These are phyloP conservation scores for Nibea coibor DNA, from an alignment of 2,113 vertebrate genomes.

Conservation along the genomic window DNA sequence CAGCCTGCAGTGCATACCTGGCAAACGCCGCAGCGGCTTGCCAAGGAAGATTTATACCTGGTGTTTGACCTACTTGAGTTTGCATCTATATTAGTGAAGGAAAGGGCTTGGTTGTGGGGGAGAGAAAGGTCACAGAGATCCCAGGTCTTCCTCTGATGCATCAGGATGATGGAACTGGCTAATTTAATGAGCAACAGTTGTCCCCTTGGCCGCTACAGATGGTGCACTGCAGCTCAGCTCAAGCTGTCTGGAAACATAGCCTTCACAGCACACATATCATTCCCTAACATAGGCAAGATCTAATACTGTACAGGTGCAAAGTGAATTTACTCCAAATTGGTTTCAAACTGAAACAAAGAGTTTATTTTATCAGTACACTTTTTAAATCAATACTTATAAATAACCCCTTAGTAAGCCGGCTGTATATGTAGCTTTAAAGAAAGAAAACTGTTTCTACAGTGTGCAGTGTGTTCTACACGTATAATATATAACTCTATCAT, in stretches of 20 bases:
- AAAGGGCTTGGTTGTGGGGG: conserved; percentile 91
- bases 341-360: not conserved
- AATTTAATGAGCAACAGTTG: conserved; percentile 99
- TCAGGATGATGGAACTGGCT: conserved; percentile 97
- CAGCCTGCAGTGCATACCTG: conserved; percentile 90
- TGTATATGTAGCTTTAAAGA: not conserved
- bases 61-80: conserved; percentile 97
- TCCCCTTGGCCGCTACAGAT: conserved; percentile 94
- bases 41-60: conserved; percentile 95
- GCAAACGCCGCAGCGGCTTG: conserved; percentile 85
- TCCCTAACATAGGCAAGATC: conserved; percentile 17
- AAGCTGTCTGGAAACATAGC: conserved; percentile 60
- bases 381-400: not conserved
- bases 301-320: conserved; percentile 34
- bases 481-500: not conserved
- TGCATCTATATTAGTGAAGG: conserved; percentile 94
- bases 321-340: conserved; percentile 20
- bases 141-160: conserved; percentile 90
- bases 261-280: conserved; percentile 59
- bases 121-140: conserved; percentile 95
- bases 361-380: not conserved
- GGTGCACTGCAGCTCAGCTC: conserved; percentile 88
- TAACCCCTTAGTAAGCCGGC: not conserved
- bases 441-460: not conserved
- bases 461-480: conserved; percentile 2